Evolutionary conservation across 2,113 vertebrate genomes (phyloP), one percentile per base, ranked within the genome.

Genomic region (Rattus rattus): DNA sequence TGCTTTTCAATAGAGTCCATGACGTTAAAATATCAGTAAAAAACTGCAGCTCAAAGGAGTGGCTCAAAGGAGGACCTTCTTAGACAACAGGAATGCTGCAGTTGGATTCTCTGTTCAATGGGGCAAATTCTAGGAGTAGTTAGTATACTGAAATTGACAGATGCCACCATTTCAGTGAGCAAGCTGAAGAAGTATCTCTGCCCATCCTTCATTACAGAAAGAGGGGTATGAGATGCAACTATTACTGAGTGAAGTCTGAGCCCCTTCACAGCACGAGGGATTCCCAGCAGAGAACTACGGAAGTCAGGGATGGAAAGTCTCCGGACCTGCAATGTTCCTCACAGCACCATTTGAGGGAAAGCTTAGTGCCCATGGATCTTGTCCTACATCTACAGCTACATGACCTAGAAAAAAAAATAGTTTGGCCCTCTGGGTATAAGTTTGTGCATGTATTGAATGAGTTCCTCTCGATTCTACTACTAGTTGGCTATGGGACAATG

Each of bases 311-410:
- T 12, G 17, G 79, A 69, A 22, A 80, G 52, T 7, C 43, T 7
- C 30, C 26, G 80, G n/a, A 65, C n/a, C 49, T 26, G 7, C 56
- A 59, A 28, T 1, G 47, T 22, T 77, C 54, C 73, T 14, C 30
- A n/a, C 3, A 14, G 49, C n/a, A 49, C 43, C 39, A 28, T 9
- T 1, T 33, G 24, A 33, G 36, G 28, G 59, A 63, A 72, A 61
- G 28, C 22, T 75, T 36, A 67, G 72, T 0, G 0, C 3, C 11
- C 39, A 28, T 24, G 2, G 73, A 63, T 39, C 52, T 12, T 0
- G 67, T 22, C 39, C 33, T 26, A 43, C 9, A 22, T 2, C 72
- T 8, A 12, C 17, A 19, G 43, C 63, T 26, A 39, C 1, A 4
- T 10, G 47, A 70, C 65, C 93, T 63, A 4, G 43, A 94, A 73